These are phyloP conservation scores for Mythimna impura DNA, from an alignment of 2,888 invertebrate species.

Conservation along the genomic window DNA sequence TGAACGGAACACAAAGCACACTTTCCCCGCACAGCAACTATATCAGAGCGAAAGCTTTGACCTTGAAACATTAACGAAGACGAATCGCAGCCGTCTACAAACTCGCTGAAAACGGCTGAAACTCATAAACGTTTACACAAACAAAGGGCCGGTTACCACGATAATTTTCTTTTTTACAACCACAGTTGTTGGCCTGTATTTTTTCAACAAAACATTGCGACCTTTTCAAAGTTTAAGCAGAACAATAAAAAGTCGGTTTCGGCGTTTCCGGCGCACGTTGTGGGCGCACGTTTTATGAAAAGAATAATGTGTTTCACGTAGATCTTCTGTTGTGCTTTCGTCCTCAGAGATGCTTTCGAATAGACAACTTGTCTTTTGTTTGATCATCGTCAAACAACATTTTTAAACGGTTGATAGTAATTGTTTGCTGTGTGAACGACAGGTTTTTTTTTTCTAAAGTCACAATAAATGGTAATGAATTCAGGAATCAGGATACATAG, in stretches of 20 bases:
- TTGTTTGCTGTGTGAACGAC: not conserved
- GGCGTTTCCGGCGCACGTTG: slow-evolving; percentile 57
- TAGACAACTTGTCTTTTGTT: slow-evolving; percentile 20
- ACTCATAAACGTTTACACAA: slow-evolving; percentile 61
- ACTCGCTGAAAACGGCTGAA: slow-evolving; percentile 50
- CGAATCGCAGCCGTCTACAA: slow-evolving; percentile 44
- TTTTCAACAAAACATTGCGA: slow-evolving; percentile 61
- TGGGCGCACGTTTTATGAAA: slow-evolving; percentile 45
- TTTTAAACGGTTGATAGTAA: slow-evolving; percentile 25
- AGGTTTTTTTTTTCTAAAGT: slow-evolving; percentile 5
- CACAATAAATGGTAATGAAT: too few relatives aligned
- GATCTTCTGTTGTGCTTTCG: slow-evolving; percentile 44
- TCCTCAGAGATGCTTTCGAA: slow-evolving; percentile 26
- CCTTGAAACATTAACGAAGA: slow-evolving; percentile 58
- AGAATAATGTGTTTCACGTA: slow-evolving; percentile 53
- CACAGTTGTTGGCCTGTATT: slow-evolving; percentile 57
- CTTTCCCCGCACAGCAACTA: slow-evolving; percentile 3
- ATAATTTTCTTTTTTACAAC: slow-evolving; percentile 62
- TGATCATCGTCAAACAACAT: slow-evolving; percentile 1
- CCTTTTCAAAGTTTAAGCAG: slow-evolving; percentile 61
- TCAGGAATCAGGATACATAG: too few relatives aligned
- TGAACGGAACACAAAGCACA: slow-evolving; percentile 15
- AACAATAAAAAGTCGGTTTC: slow-evolving; percentile 59
- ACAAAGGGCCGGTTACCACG: slow-evolving; percentile 59
- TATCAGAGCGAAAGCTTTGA: slow-evolving; percentile 28